Conservation (phyloP, 2,113 vertebrate species). For the Pelmatolapia mariae region DNA sequence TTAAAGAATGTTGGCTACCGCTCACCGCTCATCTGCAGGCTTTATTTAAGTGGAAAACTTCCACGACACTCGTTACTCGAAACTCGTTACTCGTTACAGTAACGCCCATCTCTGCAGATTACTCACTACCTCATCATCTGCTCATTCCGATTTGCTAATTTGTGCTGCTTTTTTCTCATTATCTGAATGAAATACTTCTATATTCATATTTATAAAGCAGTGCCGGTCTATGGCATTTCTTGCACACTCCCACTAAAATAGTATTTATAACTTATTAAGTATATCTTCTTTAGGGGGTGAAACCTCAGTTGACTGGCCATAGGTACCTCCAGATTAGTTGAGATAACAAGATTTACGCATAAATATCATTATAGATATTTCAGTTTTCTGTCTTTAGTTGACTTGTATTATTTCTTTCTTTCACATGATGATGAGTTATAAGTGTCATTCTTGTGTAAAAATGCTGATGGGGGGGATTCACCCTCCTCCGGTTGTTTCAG, state of each 20-base stretch:
- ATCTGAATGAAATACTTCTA: no score
- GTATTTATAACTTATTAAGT: not conserved
- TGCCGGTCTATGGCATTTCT: not conserved
- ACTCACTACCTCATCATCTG: no score
- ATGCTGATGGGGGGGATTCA: not conserved
- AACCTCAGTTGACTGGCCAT: not conserved
- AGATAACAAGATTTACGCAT: not conserved
- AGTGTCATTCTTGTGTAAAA: fast-evolving
- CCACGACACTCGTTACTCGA: no score
- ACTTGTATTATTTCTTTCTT: not conserved
- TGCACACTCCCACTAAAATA: not conserved
- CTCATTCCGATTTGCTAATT: no score
- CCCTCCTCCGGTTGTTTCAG: not conserved
- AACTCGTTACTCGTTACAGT: no score
- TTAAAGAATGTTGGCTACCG: no score
- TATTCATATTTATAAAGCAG: no score
- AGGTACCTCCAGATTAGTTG: not conserved
- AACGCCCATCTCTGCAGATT: no score
- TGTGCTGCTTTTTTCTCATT: no score
- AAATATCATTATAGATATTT: not conserved
- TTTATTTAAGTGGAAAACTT: no score
- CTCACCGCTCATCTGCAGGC: no score
- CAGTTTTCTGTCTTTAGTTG: not conserved
- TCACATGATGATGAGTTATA: not conserved
- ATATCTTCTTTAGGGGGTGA: not conserved